Evolutionary conservation across 2,888 invertebrate genomes (phyloP).

Genomic region (Acrobasis suavella): DNA sequence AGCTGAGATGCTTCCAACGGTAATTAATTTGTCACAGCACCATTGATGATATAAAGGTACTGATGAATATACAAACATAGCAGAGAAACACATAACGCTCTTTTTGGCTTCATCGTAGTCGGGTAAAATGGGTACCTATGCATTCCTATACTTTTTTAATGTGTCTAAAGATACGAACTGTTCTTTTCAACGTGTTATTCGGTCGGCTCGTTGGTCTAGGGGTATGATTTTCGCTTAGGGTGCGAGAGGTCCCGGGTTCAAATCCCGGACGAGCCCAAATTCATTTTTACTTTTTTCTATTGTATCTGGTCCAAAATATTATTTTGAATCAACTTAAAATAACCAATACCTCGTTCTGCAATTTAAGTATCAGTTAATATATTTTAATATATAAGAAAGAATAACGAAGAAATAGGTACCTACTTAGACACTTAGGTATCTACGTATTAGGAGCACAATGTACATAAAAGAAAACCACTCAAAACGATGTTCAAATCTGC

Average conservation of each 20-base stretch:
- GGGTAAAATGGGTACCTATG: neutral
- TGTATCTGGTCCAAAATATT: neutral
- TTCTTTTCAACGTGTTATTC: slow-evolving; percentile 18
- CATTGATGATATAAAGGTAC: too few relatives aligned
- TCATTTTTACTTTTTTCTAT: slow-evolving; percentile 1
- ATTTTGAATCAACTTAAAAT: neutral
- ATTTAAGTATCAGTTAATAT: too few relatives aligned
- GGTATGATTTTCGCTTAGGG: slow-evolving; percentile 83
- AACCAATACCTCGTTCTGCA: too few relatives aligned
- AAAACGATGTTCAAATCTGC: slow-evolving; percentile 13
- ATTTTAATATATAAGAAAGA: too few relatives aligned
- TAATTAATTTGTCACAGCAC: too few relatives aligned
- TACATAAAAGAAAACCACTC: neutral
- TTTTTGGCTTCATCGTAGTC: too few relatives aligned
- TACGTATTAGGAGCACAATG: too few relatives aligned
- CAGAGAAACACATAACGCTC: too few relatives aligned
- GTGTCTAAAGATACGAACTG: neutral
- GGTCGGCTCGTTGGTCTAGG: slow-evolving; percentile 81
- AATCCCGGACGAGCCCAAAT: slow-evolving; percentile 69
- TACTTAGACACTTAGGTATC: too few relatives aligned
- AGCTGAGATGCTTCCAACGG: too few relatives aligned
- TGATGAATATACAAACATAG: too few relatives aligned
- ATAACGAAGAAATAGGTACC: too few relatives aligned
- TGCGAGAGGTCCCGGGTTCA: slow-evolving; percentile 77
- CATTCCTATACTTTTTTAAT: slow-evolving; percentile 8